These are phyloP conservation scores for Cryptoleucopteryx plumbea DNA, from an alignment of 2,113 vertebrate genomes.

Conservation along the genomic window DNA sequence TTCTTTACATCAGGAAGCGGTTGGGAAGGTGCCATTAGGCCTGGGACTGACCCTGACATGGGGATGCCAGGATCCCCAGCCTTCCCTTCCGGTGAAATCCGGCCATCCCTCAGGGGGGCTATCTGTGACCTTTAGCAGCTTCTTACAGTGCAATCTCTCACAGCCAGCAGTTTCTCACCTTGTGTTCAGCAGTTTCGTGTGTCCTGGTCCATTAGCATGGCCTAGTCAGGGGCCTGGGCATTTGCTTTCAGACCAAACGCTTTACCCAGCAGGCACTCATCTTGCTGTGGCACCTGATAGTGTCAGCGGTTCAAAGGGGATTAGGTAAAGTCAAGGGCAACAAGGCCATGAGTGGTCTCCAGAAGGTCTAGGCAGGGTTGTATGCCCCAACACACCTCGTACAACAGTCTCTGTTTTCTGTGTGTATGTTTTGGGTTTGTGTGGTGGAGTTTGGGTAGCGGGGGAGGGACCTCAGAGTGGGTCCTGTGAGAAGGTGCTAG, in stretches of 20 bases:
- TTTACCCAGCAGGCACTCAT: not conserved
- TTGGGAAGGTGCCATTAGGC: not conserved
- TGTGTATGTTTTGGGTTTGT: too few species aligned
- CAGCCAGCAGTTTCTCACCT: not conserved
- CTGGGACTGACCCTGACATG: not conserved
- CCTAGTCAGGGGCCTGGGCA: not conserved
- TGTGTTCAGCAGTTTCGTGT: fast-evolving
- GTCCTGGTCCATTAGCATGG: not conserved
- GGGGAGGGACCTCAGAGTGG: too few species aligned
- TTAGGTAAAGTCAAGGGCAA: not conserved
- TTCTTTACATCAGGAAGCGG: not conserved
- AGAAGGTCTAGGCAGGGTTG: not conserved
- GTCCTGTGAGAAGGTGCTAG: too few species aligned
- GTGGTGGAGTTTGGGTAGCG: too few species aligned
- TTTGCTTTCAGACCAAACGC: not conserved
- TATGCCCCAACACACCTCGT: not conserved
- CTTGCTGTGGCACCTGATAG: not conserved
- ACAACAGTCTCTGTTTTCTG: not conserved
- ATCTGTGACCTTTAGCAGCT: not conserved
- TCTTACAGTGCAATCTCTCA: not conserved
- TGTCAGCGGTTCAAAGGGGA: not conserved
- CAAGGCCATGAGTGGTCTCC: not conserved
- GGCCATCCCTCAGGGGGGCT: not conserved
- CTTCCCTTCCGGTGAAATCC: not conserved
- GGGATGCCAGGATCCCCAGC: not conserved